phyloP scores from a whole-genome alignment of 2,113 vertebrate genomes.

The Myxocyprinus asiaticus region DNA sequence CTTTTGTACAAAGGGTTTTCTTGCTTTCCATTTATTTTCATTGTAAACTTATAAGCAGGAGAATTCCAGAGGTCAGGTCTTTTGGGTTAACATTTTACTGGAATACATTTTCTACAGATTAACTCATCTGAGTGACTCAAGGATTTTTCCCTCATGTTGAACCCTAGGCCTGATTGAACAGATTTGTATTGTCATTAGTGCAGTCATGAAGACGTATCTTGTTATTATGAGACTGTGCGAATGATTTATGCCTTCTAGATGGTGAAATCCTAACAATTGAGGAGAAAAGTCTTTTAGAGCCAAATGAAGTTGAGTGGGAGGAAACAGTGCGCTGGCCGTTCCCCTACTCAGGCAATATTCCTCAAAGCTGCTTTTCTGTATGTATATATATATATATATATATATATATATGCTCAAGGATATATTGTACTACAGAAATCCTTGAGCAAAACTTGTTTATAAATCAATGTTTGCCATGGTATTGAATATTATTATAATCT shows the following conservation, averaged over 20 bases:
- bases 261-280: slow-evolving; percentile 34
- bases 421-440: neutral
- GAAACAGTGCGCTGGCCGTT: slow-evolving; percentile 8
- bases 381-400: no score
- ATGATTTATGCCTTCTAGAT: slow-evolving; percentile 41
- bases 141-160: neutral
- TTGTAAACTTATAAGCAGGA: no score
- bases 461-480: slow-evolving; percentile 2
- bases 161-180: slow-evolving; percentile 8
- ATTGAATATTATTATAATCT: neutral
- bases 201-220: slow-evolving; percentile 39
- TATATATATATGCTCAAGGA: no score
- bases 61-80: no score
- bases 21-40: no score
- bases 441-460: neutral
- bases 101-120: neutral
- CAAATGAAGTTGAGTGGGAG: slow-evolving; percentile 47
- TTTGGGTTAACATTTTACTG: no score
- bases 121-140: neutral
- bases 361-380: slow-evolving; percentile 12
- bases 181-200: slow-evolving; percentile 10
- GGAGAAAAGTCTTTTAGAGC: slow-evolving; percentile 34
- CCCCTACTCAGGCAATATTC: slow-evolving; percentile 23
- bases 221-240: slow-evolving; percentile 10
- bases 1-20: no score